Evolutionary conservation across 2,888 invertebrate genomes (phyloP), one percentile per base, ranked within the genome.

Genomic region (Uloborus plumipes): DNA sequence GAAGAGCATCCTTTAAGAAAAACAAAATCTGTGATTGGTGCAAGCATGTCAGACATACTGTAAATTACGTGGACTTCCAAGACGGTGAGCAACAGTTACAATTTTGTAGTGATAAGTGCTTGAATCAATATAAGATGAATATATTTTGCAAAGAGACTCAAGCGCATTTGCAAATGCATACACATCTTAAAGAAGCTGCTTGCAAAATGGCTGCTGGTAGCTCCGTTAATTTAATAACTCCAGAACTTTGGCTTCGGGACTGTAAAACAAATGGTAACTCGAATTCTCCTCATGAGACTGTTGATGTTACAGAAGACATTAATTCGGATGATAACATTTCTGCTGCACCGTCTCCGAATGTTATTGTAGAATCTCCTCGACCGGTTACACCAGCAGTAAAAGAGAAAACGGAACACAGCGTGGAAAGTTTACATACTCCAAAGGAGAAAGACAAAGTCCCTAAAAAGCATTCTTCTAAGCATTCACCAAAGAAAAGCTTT

Each of bases 51-150:
- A 91, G 96, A 47, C 95, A 95, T 88, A 95, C 96, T 0, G 94
- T 96, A 69, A 95, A 94, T 86, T 96, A 95, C 88, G 95, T 96
- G 20, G 96, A 96, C 89, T 95, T 96, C 87, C 92, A 95, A 91
- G 96, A 96, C 88, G 96, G 96, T 62, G 95, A 95, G 86, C 94
- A 94, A 26, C 96, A 96, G 88, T 91, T 97, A 64, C 96, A 97
- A 89, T 97, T 97, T 87, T 91, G 91, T 88, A 95, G 95, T 65
- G 95, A 96, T 89, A 96, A 96, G 91, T 97, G 97, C 88, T 91
- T 97, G 86, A 97, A 96, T 88, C 96, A 97, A 89, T 97, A 97
- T 91, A 97, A 97, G 91, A 97, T 97, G 96, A 95, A 96, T 89
- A 96, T 97, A 85, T 97, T 97, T 90, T 97, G 97, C 90, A 93